Base-by-base conservation (phyloP, 2,797 vertebrate genomes). In the Brachyrhaphis roseni region DNA sequence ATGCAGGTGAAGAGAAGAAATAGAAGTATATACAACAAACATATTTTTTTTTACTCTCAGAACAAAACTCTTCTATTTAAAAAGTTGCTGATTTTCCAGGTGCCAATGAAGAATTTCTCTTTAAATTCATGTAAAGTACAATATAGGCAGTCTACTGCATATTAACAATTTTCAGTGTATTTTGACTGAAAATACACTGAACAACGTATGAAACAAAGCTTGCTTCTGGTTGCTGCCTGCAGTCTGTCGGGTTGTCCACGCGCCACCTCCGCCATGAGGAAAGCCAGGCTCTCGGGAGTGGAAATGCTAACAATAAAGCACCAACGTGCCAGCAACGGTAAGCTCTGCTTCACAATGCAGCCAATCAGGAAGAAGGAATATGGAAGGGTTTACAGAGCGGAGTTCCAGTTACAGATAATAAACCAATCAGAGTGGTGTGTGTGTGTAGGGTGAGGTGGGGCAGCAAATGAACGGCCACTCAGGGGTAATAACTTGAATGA, bases 271-370 rank as follows among this genome's bases (percentile, higher is more conserved):
- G 98, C 98, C 77, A 99, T 99, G 98, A 98, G 99, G 97, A 99
- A 99, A 94, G 98, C 98, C 81, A 96, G 98, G 90, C 96, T 99
- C 88, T 99, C 98, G 0, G 98, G 98, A 90, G 97, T 99, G 93
- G 98, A 99, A 94, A 98, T 99, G 98, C 95, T 99, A 90, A 97
- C 98, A 86, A 98, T 99, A 96, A 98, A 99, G 89, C 98, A 98
- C 90, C 98, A 99, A 88, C 95, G 96, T 53, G 95, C 96, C 94
- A 97, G 96, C 95, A 98, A 98, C 66, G 98, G 98, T 99, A 97
- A 96, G 90, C 84, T 84, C 81, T 53, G 76, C 55, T 78, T 84
- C 86, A 92, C 93, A 88, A 86, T 87, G 46, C 81, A 87, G 83
- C 86, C 84, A 89, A 90, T 93, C 89, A 92, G 74, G 45, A 77